Conservation (phyloP, 2,888 invertebrate genomes). For the Diarsia brunnea region DNA sequence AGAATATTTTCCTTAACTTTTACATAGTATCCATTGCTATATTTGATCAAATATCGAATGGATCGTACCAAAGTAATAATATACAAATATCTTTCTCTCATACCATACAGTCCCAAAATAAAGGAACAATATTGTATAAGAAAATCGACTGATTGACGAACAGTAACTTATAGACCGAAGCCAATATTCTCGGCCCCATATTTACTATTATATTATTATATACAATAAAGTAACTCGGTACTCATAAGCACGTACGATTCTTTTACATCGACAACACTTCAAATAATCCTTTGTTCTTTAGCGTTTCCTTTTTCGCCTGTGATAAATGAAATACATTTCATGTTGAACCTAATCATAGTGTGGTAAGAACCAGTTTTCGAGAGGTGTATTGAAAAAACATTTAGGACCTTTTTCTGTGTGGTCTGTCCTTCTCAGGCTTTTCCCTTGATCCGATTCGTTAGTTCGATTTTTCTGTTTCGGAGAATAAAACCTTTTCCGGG, state of each 20-base stretch:
- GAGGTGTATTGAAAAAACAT: conserved; percentile 30
- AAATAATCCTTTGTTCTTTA: conserved; percentile 64
- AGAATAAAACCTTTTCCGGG: neutral
- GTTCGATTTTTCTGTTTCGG: conserved; percentile 41
- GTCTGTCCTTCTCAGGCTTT: conserved; percentile 32
- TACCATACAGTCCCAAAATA: neutral
- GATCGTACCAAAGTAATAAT: neutral
- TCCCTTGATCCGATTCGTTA: conserved; percentile 56
- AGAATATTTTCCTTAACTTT: neutral
- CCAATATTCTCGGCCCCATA: conserved; percentile 1
- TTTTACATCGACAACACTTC: conserved; percentile 51
- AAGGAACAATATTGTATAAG: neutral
- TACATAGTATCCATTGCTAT: too few species aligned
- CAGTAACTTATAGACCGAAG: neutral
- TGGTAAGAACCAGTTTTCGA: too few species aligned
- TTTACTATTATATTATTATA: conserved; percentile 15
- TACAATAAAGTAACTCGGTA: conserved; percentile 6
- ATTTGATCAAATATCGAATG: neutral
- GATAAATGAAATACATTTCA: too few species aligned
- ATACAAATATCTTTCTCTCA: neutral
- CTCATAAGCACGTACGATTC: conserved; percentile 34
- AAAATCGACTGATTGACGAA: conserved; percentile 17
- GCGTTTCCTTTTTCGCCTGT: too few species aligned
- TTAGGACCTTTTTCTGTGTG: conserved; percentile 38
- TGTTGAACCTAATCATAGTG: too few species aligned